phyloP scores from a whole-genome alignment of 2,113 vertebrate genomes.

The Bubalus kerabau region DNA sequence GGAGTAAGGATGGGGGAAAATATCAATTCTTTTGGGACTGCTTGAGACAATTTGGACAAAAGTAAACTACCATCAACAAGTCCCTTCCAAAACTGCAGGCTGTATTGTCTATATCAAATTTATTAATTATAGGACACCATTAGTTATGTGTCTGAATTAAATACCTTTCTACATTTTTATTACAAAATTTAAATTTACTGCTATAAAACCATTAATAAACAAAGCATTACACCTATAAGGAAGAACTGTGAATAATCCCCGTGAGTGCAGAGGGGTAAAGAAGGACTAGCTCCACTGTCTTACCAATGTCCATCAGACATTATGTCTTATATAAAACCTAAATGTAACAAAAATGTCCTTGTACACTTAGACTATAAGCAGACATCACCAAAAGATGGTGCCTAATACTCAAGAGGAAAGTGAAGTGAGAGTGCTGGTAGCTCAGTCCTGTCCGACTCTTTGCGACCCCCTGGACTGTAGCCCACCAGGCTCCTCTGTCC shows the following conservation, averaged over 20 bases:
- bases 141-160: not conserved
- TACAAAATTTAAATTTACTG: not conserved
- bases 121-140: not conserved
- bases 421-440: accelerated
- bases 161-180: not conserved
- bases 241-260: not conserved
- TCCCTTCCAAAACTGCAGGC: not conserved
- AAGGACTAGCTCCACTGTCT: accelerated
- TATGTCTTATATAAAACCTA: accelerated
- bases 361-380: not conserved
- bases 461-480: not conserved
- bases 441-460: not conserved
- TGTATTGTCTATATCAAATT: accelerated
- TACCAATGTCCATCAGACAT: not conserved
- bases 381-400: not conserved
- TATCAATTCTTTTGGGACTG: too few species aligned
- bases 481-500: not conserved
- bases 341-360: not conserved
- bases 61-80: not conserved
- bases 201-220: not conserved
- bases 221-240: not conserved
- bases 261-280: not conserved
- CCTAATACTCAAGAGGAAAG: not conserved
- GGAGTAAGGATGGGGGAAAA: accelerated
- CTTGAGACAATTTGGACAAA: not conserved